These are phyloP conservation scores for Sinonovacula constricta DNA, from an alignment of 1,140 invertebrate genomes.

Conservation along the genomic window DNA sequence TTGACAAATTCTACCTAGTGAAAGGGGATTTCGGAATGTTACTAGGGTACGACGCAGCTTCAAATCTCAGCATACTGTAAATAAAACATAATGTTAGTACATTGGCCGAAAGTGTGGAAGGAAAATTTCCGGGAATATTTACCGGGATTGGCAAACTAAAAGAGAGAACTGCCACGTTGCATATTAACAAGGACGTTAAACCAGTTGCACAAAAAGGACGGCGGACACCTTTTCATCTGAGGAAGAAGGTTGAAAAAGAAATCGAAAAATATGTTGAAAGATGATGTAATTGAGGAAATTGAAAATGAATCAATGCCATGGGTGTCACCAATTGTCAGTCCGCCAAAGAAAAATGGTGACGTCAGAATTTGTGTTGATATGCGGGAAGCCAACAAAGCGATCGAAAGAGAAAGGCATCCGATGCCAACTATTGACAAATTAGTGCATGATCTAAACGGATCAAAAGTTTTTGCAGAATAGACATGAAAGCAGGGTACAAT, in stretches of 20 bases:
- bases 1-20: constrained; percentile 1
- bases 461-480: constrained; percentile 32
- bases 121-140: no score
- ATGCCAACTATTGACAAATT: constrained; percentile 69
- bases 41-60: not conserved
- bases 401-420: no score
- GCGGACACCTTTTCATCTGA: constrained; percentile 11
- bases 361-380: no score
- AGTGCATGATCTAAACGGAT: no score
- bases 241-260: no score
- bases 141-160: no score
- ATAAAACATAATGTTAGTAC: not conserved
- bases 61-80: constrained; percentile 1
- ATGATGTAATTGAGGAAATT: no score
- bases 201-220: not conserved
- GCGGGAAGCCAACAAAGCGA: no score
- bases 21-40: not conserved
- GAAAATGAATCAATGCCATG: no score
- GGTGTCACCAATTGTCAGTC: no score
- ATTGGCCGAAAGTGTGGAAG: not conserved
- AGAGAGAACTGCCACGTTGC: no score
- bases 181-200: not conserved
- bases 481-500: constrained; percentile 22
- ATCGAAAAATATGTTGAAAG: constrained; percentile 39
- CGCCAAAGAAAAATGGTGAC: no score